These are phyloP conservation scores for Bos indicus DNA, from an alignment of 2,113 vertebrate species.

Conservation along the genomic window DNA sequence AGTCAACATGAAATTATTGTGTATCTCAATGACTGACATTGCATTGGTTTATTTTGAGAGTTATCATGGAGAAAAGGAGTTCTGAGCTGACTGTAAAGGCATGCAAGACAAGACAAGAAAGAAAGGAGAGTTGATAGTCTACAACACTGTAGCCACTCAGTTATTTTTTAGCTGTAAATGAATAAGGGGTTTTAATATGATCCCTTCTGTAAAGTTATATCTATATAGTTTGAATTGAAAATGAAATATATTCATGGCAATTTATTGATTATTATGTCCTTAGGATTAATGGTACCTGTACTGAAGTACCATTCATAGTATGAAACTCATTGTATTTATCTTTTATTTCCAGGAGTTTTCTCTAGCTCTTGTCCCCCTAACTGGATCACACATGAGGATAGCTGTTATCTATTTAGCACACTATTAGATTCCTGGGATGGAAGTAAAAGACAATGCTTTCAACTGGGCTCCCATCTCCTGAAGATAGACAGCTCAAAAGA, in stretches of 20 bases:
- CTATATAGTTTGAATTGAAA: neutral
- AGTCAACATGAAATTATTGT: neutral
- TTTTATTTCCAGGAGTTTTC: constrained; percentile 20
- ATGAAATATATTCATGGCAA: neutral
- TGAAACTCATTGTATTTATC: neutral
- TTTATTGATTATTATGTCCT: neutral
- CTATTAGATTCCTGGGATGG: neutral
- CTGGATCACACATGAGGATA: constrained; percentile 30
- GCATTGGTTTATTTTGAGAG: neutral
- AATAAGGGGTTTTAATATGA: neutral
- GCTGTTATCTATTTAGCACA: constrained; percentile 45
- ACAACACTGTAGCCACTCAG: neutral
- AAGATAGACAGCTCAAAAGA: constrained; percentile 59
- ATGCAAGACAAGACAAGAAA: neutral
- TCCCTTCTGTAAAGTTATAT: neutral
- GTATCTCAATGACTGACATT: neutral
- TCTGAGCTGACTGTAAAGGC: neutral
- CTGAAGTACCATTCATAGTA: neutral
- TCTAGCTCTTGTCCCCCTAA: neutral
- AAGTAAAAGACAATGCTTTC: constrained; percentile 43
- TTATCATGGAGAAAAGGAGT: neutral
- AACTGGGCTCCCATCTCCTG: constrained; percentile 36
- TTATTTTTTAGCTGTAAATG: neutral
- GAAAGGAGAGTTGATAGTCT: neutral
- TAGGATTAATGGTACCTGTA: neutral